Percentiles rank a stretch among this genome's conserved stretches.
These are phyloP conservation scores for Calliphora vicina DNA, from an alignment of 1,140 invertebrate species.

Conservation along the genomic window DNA sequence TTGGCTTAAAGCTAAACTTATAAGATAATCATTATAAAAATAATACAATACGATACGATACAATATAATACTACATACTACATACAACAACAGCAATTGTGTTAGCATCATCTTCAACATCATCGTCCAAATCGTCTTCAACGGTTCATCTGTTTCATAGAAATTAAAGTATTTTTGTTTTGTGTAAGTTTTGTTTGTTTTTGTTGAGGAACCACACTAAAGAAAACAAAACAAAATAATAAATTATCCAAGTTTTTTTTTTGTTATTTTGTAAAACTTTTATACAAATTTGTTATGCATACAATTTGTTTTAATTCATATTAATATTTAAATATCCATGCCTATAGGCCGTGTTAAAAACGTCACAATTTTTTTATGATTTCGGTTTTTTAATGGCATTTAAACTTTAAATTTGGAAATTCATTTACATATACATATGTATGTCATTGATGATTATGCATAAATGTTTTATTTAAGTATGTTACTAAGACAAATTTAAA, in stretches of 20 bases:
- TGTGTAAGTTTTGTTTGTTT: background rate
- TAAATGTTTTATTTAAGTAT: background rate
- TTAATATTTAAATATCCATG: background rate
- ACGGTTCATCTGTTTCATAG: background rate
- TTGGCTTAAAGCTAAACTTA: background rate
- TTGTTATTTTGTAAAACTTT: background rate
- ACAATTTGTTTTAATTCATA: background rate
- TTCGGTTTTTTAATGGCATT: background rate
- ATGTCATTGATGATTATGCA: background rate
- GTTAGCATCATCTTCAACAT: background rate
- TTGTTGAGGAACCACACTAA: too few relatives aligned
- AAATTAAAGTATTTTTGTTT: background rate
- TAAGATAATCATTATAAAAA: background rate
- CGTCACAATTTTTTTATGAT: background rate
- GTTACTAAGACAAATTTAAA: background rate
- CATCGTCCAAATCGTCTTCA: background rate
- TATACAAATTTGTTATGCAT: background rate
- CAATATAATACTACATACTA: too few relatives aligned
- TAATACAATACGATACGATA: too few relatives aligned
- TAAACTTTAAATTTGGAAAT: background rate
- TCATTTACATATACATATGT: background rate
- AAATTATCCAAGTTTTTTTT: constrained; percentile 17
- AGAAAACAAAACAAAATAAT: background rate
- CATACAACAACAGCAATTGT: background rate
- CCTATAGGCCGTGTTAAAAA: constrained; percentile 17